These are phyloP conservation scores for Heptranchias perlo DNA, from an alignment of 2,113 vertebrate genomes.

Conservation along the genomic window DNA sequence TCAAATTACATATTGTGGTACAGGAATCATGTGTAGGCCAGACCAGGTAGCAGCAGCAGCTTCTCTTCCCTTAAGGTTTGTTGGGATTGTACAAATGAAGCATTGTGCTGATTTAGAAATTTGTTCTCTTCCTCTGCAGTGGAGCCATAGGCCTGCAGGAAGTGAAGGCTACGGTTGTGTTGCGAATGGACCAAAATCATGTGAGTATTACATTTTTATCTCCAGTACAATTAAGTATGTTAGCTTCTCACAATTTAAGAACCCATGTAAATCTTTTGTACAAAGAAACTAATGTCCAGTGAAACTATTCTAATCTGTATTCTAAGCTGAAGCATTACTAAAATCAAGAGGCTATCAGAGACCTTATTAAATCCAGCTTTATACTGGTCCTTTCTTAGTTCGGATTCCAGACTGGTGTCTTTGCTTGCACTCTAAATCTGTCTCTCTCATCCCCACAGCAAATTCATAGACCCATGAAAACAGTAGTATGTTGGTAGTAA, in stretches of 20 bases:
- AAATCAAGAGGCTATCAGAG: background rate
- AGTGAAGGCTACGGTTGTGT: background rate
- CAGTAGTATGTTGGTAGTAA: background rate
- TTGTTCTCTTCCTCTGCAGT: background rate
- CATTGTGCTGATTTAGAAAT: background rate
- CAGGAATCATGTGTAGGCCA: background rate
- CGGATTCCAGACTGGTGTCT: background rate
- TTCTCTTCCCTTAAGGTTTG: background rate
- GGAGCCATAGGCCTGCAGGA: background rate
- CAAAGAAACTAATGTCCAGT: background rate
- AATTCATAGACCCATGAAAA: background rate
- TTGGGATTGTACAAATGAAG: background rate
- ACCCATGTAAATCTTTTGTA: background rate
- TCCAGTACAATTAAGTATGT: background rate
- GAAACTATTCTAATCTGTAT: background rate
- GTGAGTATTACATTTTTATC: background rate
- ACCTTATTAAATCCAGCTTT: background rate
- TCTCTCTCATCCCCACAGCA: too few species aligned
- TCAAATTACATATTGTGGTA: background rate
- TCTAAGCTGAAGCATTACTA: background rate
- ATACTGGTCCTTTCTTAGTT: background rate
- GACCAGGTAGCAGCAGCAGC: background rate
- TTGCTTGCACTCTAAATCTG: background rate
- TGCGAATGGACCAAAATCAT: slow-evolving; percentile 23
- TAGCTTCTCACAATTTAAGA: slow-evolving; percentile 5